Percentiles rank a stretch among this genome's conserved stretches.
These are phyloP conservation scores for Oreamnos americanus DNA, from an alignment of 2,113 vertebrate genomes.

Conservation along the genomic window DNA sequence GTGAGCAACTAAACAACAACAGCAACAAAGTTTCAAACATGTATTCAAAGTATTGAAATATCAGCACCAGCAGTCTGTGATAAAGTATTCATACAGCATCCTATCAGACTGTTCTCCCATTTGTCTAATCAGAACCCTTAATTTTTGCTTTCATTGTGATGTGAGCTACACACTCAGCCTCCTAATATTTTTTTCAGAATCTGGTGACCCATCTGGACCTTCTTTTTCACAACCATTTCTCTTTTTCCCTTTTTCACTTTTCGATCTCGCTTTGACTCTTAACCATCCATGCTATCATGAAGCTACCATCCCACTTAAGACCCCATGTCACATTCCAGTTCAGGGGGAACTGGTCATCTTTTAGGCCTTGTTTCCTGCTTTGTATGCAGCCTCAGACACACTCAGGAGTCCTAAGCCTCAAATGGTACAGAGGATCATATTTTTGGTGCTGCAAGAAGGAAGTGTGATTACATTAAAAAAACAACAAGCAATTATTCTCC, in stretches of 20 bases:
- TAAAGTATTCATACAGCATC: not conserved
- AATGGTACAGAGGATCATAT: not conserved
- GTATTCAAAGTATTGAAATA: not conserved
- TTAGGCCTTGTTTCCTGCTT: not conserved
- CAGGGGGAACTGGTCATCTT: not conserved
- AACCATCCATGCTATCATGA: not conserved
- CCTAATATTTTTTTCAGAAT: not conserved
- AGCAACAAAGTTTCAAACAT: not conserved
- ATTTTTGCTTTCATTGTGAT: not conserved
- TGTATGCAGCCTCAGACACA: fast-evolving
- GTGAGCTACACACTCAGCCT: not conserved
- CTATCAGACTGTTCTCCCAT: not conserved
- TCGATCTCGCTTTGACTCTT: not conserved
- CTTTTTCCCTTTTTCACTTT: not conserved
- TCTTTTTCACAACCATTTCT: not conserved
- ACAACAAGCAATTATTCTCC: not conserved
- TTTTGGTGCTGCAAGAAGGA: not conserved
- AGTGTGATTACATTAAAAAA: not conserved
- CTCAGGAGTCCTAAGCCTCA: not conserved
- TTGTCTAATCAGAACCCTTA: not conserved
- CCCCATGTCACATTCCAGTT: not conserved
- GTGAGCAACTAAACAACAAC: not conserved
- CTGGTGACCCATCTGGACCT: not conserved
- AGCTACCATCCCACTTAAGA: not conserved
- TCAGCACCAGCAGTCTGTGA: not conserved